Conservation (phyloP, 1,140 invertebrate genomes). For the Hylaeus volcanicus region DNA sequence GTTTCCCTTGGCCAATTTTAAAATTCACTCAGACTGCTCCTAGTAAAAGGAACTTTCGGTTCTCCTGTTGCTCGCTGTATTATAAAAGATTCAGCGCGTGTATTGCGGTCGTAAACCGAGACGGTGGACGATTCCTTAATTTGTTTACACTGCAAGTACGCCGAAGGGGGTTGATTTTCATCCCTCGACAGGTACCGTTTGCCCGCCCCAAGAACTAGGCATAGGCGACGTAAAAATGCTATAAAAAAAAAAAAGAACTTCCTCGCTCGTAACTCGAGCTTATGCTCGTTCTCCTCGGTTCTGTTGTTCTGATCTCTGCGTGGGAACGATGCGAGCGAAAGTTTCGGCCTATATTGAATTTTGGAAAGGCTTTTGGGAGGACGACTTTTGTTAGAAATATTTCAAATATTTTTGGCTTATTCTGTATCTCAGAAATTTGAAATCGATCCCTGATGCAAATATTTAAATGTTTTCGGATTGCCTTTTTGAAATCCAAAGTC, state of each 20-base stretch:
- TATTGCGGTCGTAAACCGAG: conserved; percentile 71
- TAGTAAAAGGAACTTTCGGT: neutral
- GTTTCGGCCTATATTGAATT: conserved; percentile 2
- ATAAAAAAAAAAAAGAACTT: conserved; percentile 71
- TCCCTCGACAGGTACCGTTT: conserved; percentile 34
- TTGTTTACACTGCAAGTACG: conserved; percentile 75
- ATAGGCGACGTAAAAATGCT: conserved; percentile 74
- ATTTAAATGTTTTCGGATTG: too few relatives aligned
- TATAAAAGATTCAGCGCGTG: conserved; percentile 72
- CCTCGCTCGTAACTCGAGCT: conserved; percentile 68
- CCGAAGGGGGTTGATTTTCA: conserved; percentile 38
- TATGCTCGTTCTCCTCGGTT: conserved; percentile 49
- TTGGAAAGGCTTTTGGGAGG: too few relatives aligned
- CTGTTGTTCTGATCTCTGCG: conserved; percentile 35
- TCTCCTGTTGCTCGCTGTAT: neutral
- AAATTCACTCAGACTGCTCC: neutral
- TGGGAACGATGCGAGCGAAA: neutral
- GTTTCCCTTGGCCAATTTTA: neutral
- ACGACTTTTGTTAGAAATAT: neutral
- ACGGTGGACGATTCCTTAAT: conserved; percentile 75
- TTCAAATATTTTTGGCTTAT: neutral
- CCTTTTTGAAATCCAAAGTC: too few relatives aligned
- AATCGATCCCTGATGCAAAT: too few relatives aligned
- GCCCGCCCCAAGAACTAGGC: conserved; percentile 58
- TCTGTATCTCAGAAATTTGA: too few relatives aligned